phyloP scores from a whole-genome alignment of 2,113 vertebrate species.

The Microtus ochrogaster region DNA sequence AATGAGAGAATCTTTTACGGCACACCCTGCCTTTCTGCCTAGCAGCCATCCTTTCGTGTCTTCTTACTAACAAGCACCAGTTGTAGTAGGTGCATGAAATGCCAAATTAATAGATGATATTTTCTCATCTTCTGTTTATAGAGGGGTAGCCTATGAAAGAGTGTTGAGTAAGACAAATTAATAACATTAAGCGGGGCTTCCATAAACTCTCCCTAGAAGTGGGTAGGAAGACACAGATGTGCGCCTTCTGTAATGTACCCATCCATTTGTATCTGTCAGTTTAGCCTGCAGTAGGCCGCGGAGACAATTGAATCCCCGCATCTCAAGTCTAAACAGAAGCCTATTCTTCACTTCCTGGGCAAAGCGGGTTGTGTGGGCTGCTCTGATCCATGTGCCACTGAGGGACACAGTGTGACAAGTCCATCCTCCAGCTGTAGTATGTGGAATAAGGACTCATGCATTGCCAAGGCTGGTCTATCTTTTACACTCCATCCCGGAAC shows the following conservation, averaged over 20 bases:
- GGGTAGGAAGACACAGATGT: not conserved
- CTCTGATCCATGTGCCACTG: not conserved
- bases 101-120: not conserved
- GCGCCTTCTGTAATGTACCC: not conserved
- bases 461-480: not conserved
- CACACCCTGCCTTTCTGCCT: not conserved
- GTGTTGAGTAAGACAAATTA: not conserved
- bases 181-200: not conserved
- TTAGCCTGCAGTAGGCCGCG: not conserved
- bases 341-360: not conserved
- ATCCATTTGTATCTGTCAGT: not conserved
- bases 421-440: not conserved
- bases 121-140: not conserved
- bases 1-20: not conserved
- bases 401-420: not conserved
- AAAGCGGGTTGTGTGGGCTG: not conserved
- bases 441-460: not conserved
- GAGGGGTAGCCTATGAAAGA: not conserved
- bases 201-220: not conserved
- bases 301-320: not conserved
- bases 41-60: not conserved
- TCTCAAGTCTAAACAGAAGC: not conserved
- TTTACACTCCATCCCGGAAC: not conserved
- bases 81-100: not conserved
- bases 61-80: constrained; percentile 7